A percentile compares a stretch with the other conserved stretches of the same genome.
These are phyloP conservation scores for Steinernema scapterisci DNA, from an alignment of 2,888 invertebrate species.

Conservation along the genomic window DNA sequence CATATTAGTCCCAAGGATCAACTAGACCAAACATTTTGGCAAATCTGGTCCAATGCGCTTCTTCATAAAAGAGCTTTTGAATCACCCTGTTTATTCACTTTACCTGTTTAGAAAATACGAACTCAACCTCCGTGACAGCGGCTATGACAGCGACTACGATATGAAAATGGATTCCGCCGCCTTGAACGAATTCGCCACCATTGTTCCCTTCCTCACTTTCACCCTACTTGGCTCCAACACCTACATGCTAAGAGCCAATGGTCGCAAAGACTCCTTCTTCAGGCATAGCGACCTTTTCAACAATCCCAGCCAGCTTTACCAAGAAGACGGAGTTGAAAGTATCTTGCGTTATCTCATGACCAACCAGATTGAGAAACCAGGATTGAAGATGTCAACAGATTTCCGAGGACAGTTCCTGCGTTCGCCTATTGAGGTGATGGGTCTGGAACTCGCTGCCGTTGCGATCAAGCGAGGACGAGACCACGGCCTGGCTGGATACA, in stretches of 20 bases:
- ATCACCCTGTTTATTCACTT: no score
- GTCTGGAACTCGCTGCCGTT: constrained; percentile 63
- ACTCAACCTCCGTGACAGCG: constrained; percentile 76
- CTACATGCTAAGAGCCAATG: constrained; percentile 11
- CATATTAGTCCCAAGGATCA: no score
- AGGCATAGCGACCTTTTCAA: constrained; percentile 59
- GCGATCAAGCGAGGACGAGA: constrained; percentile 66
- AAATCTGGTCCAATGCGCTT: no score
- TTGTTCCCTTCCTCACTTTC: constrained; percentile 55
- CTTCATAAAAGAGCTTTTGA: no score
- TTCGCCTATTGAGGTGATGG: constrained; percentile 46
- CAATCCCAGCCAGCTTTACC: constrained; percentile 63
- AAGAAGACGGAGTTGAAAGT: constrained; percentile 58
- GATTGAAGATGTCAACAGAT: constrained; percentile 47
- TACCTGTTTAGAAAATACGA: constrained; percentile 37
- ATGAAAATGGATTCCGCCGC: constrained; percentile 77
- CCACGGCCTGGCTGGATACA: constrained; percentile 65
- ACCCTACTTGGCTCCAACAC: constrained; percentile 38
- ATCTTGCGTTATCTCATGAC: constrained; percentile 53
- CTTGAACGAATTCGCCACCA: constrained; percentile 73
- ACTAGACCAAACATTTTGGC: no score
- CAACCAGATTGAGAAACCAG: constrained; percentile 42
- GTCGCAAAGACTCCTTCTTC: neutral
- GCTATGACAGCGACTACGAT: constrained; percentile 73
- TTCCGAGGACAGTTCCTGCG: constrained; percentile 46